Evolutionary conservation across 2,797 vertebrate species (phyloP), one percentile per base, ranked within the genome.

Genomic region (Chelon labrosus): DNA sequence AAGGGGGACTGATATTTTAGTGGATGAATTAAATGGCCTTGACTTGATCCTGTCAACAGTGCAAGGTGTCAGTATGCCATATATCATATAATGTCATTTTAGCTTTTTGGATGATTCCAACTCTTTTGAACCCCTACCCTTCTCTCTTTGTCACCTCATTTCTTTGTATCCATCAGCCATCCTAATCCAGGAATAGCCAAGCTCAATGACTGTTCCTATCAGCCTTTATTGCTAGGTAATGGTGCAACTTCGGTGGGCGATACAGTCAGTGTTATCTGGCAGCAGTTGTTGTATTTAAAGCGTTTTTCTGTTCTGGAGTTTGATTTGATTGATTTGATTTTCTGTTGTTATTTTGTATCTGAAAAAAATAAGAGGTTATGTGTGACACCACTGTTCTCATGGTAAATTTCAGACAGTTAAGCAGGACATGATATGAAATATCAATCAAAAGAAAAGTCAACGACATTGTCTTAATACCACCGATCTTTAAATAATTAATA

Each of bases 21-120:
- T 87, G 80, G 87, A 85, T 83, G 84, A 93, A 93, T 93, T 93
- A 88, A 86, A 90, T 88, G 91, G 81, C 87, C 83, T 75, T 92
- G 92, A 93, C 82, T 89, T 91, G 76, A 90, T 92, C 92, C 85
- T 91, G 83, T 90, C 79, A 74, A 88, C 82, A 84, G 82, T 54
- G 60, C 82, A 66, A 75, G 39, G 85, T 85, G 90, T 90, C 77
- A 80, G 69, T 73, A 76, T 88, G 77, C 68, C 77, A 72, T 85
- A 61, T 83, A 61, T 83, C 63, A 44, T 51, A 69, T 86, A 84
- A 88, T 79, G 68, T 63, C 44, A 38, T 84, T 82, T 88, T 49
- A 69, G 65, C 73, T 77, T 54, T 75, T 64, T 44, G 66, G 39
- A 54, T 58, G 60, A 83, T 85, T 46, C 57, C 50, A 73, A 77